Conservation (phyloP, 2,888 invertebrate genomes). For the Platycheirus albimanus region DNA sequence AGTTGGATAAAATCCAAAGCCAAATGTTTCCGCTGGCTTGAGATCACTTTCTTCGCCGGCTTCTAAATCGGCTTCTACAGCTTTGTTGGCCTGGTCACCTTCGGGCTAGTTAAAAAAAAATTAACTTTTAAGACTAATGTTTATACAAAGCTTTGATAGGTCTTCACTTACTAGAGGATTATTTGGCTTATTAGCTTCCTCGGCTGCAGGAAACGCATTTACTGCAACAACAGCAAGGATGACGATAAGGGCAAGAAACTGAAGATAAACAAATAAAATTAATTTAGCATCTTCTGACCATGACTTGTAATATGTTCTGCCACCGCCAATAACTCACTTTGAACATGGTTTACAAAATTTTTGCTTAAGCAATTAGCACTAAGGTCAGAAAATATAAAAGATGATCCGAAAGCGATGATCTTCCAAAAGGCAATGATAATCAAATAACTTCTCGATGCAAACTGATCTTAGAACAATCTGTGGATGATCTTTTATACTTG, state of each 20-base stretch:
- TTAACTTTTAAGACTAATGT: neutral
- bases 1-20: slow-evolving; percentile 76
- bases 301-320: neutral
- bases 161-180: slow-evolving; percentile 34
- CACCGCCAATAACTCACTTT: slow-evolving; percentile 41
- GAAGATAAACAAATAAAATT: slow-evolving; percentile 6
- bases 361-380: slow-evolving; percentile 42
- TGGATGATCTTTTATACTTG: slow-evolving; percentile 56
- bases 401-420: slow-evolving; percentile 20
- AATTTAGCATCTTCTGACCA: neutral
- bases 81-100: slow-evolving; percentile 37
- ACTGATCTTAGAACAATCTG: slow-evolving; percentile 47
- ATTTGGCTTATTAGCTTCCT: slow-evolving; percentile 32
- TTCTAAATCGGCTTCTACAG: slow-evolving; percentile 46
- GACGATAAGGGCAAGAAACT: slow-evolving; percentile 61
- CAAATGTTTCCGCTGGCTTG: slow-evolving; percentile 76
- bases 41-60: slow-evolving; percentile 69
- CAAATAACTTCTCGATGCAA: slow-evolving; percentile 53
- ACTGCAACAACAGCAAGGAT: slow-evolving; percentile 45
- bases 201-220: slow-evolving; percentile 45
- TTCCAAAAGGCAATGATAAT: slow-evolving; percentile 45
- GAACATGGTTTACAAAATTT: slow-evolving; percentile 48
- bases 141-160: no score
- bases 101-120: slow-evolving; percentile 9
- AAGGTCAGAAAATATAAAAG: neutral